phyloP scores from a whole-genome alignment of 2,113 vertebrate genomes.

The Poeciliopsis prolifica region DNA sequence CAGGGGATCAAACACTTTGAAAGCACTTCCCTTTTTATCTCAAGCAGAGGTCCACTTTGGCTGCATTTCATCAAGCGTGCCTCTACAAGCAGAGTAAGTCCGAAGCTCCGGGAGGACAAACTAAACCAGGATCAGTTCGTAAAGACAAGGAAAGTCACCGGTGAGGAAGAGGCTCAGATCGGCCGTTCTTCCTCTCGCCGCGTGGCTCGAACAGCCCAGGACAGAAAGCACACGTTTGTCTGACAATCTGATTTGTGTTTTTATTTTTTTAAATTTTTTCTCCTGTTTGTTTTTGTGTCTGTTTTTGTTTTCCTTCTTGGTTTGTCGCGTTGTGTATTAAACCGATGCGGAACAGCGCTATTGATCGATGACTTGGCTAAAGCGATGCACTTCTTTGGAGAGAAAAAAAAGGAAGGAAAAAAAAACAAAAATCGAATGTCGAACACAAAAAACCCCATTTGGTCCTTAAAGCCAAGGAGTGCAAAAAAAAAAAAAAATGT shows the following conservation, averaged over 20 bases:
- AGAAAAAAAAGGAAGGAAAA: background rate
- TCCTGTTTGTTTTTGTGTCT: constrained; percentile 27
- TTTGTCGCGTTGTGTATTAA: constrained; percentile 33
- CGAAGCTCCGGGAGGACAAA: constrained; percentile 39
- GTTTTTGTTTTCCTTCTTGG: constrained; percentile 15
- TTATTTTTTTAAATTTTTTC: constrained; percentile 43
- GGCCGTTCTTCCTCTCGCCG: constrained; percentile 8
- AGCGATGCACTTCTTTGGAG: constrained; percentile 32
- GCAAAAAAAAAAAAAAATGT: constrained; percentile 29
- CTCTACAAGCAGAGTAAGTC: constrained; percentile 50
- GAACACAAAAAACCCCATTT: constrained; percentile 58
- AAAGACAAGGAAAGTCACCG: constrained; percentile 25
- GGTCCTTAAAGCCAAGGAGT: constrained; percentile 68
- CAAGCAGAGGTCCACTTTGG: constrained; percentile 63
- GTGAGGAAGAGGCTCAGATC: constrained; percentile 21
- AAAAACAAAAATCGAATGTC: constrained; percentile 58
- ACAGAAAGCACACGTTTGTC: constrained; percentile 67
- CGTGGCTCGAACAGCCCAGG: constrained; percentile 47
- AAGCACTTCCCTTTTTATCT: constrained; percentile 75
- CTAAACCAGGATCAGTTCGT: constrained; percentile 28
- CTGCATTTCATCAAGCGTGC: constrained; percentile 65
- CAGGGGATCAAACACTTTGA: constrained; percentile 69
- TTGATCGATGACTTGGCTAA: constrained; percentile 28
- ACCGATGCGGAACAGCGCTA: constrained; percentile 31
- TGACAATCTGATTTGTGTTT: constrained; percentile 69